A percentile compares a stretch with the other conserved stretches of the same genome.
Conservation (phyloP, 2,797 vertebrate genomes). For the Gymnothorax reevesii region DNA sequence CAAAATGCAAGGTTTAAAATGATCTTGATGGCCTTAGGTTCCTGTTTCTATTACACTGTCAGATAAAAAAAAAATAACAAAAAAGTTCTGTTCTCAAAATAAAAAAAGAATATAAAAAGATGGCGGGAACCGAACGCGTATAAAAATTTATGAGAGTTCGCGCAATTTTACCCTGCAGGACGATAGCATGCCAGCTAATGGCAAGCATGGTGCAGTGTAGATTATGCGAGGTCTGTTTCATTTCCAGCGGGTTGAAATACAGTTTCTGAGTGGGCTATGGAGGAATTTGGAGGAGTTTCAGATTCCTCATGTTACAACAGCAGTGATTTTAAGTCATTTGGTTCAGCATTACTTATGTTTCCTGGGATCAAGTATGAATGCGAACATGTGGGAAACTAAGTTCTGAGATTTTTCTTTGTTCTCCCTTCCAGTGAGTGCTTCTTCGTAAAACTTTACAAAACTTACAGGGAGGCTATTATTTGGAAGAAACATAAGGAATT, state of each 20-base stretch:
- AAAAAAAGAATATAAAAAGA: not conserved
- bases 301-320: not conserved
- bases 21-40: not conserved
- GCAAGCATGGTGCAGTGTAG: not conserved
- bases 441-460: not conserved
- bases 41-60: slow-evolving; percentile 3
- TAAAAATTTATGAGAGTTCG: slow-evolving; percentile 11
- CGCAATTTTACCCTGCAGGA: slow-evolving; percentile 5
- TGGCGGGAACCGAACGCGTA: not conserved
- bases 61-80: not conserved
- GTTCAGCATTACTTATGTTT: slow-evolving; percentile 17
- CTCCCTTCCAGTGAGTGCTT: not conserved
- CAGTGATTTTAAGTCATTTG: slow-evolving; percentile 16
- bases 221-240: slow-evolving; percentile 9
- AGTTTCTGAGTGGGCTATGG: slow-evolving; percentile 14
- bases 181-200: slow-evolving; percentile 9
- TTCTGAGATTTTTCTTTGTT: not conserved
- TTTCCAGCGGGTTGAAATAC: slow-evolving; percentile 14
- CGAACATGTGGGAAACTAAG: slow-evolving; percentile 10
- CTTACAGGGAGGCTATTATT: not conserved
- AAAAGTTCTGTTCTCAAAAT: not conserved
- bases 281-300: slow-evolving; percentile 16
- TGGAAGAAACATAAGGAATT: not conserved
- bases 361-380: not conserved
- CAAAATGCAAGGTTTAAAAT: not conserved